Conservation (phyloP, 2,888 invertebrate genomes). For the Hypena proboscidalis region DNA sequence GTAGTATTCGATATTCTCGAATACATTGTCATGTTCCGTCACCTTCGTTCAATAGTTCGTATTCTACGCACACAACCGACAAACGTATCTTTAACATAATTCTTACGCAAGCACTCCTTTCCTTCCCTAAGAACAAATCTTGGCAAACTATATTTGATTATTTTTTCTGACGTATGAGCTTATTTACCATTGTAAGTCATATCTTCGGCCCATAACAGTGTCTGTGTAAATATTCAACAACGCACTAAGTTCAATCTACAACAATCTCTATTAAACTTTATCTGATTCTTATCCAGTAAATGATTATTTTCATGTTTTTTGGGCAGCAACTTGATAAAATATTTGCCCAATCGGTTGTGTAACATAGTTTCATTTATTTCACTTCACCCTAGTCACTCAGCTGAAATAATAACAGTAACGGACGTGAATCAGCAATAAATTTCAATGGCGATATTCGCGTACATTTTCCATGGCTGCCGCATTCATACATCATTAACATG, state of each 20-base stretch:
- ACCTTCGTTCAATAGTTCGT: too few relatives aligned
- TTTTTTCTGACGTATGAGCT: too few relatives aligned
- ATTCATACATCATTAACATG: slow-evolving; percentile 53
- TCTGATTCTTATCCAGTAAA: too few relatives aligned
- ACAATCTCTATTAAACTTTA: slow-evolving; percentile 59
- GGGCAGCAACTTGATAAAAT: too few relatives aligned
- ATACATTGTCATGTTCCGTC: too few relatives aligned
- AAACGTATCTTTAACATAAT: too few relatives aligned
- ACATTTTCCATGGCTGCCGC: slow-evolving; percentile 30
- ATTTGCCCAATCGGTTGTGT: slow-evolving; percentile 81
- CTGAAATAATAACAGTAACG: slow-evolving; percentile 76
- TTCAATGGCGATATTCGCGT: slow-evolving; percentile 62
- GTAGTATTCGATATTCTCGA: too few relatives aligned
- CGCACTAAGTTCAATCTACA: slow-evolving; percentile 47
- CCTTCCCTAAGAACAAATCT: too few relatives aligned
- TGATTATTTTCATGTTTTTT: too few relatives aligned
- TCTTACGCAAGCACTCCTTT: too few relatives aligned
- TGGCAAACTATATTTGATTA: too few relatives aligned
- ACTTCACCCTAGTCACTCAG: slow-evolving; percentile 76
- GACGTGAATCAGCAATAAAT: slow-evolving; percentile 79
- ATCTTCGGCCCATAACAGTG: slow-evolving; percentile 29
- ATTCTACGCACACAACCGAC: too few relatives aligned
- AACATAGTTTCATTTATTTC: slow-evolving; percentile 83
- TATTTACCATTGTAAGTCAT: slow-evolving; percentile 6
- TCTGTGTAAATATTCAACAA: slow-evolving; percentile 16